A percentile compares a stretch with the other conserved stretches of the same genome.
phyloP scores from a whole-genome alignment of 1,140 invertebrate species.

The Drosophila pruinosa region DNA sequence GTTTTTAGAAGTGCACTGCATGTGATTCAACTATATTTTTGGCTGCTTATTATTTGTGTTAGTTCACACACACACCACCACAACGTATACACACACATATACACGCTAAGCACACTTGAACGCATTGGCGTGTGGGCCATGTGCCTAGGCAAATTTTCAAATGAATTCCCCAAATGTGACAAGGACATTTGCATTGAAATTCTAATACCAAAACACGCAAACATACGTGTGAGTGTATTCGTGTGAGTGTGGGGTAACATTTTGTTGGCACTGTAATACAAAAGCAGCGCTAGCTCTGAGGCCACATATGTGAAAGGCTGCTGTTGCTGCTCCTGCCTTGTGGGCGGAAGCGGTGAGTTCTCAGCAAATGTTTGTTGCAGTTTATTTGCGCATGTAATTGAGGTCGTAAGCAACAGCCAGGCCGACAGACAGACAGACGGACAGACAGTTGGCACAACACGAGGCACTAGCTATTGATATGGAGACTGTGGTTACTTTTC shows the following conservation, averaged over 20 bases:
- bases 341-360: constrained; percentile 51
- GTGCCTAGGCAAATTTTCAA: constrained; percentile 56
- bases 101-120: constrained; percentile 18
- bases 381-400: constrained; percentile 78
- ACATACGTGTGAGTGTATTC: constrained; percentile 2
- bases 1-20: constrained; percentile 18
- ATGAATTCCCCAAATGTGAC: constrained; percentile 78
- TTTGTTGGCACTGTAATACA: constrained; percentile 28
- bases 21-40: constrained; percentile 41
- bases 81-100: not conserved
- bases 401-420: constrained; percentile 67
- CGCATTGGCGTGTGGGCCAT: constrained; percentile 33
- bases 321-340: not conserved
- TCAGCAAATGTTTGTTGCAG: constrained; percentile 75
- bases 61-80: constrained; percentile 8
- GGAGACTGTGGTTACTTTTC: constrained; percentile 10
- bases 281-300: constrained; percentile 25
- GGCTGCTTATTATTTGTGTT: constrained; percentile 56
- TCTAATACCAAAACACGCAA: constrained; percentile 56
- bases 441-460: constrained; percentile 12
- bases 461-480: constrained; percentile 13
- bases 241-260: constrained; percentile 22
- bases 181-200: constrained; percentile 78
- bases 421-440: constrained; percentile 19
- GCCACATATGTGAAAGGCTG: constrained; percentile 13